Base-by-base conservation (phyloP, 2,113 vertebrate genomes). In the Bos javanicus region DNA sequence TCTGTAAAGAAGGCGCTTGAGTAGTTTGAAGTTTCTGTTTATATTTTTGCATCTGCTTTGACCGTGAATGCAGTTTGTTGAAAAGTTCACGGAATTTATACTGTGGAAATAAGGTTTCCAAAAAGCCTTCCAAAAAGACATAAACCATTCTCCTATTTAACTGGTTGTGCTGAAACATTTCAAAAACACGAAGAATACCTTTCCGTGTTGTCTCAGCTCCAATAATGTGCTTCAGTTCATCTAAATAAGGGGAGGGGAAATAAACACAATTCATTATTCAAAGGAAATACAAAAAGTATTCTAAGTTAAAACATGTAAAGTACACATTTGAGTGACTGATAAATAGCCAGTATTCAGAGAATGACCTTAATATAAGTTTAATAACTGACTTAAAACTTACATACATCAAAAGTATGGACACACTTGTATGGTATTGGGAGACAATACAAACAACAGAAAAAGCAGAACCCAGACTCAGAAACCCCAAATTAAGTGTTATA, bases 81-180 rank as follows among this genome's bases (percentile, higher is more conserved):
- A 99, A 99, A 96, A 99, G 99, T 99, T 99, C 99, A 21, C 99
- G 99, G 97, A 99, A 99, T 98, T 99, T 99, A 99, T 99, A 99
- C 98, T 99, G 99, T 33, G 99, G 99, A 99, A 99, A 99, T 98
- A 99, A 99, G 93, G 99, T 99, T 99, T 99, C 99, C 98, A 99
- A 98, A 98, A 99, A 99, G 98, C 99, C 99, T 99, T 99, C 99
- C 96, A 99, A 98, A 99, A 99, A 99, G 94, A 99, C 99, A 43
- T 99, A 99, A 92, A 99, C 99, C 97, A 99, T 99, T 86, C 99
- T 99, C 23, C 99, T 99, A 98, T 99, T 99, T 98, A 99, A 99
- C 30, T 99, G 99, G 97, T 99, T 99, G 97, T 99, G 99, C 99
- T 99, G 99, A 98, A 99, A 99, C 99, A 99, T 99, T 98, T 99